These are phyloP conservation scores for Serripes groenlandicus DNA, from an alignment of 2,888 invertebrate species.

Conservation along the genomic window DNA sequence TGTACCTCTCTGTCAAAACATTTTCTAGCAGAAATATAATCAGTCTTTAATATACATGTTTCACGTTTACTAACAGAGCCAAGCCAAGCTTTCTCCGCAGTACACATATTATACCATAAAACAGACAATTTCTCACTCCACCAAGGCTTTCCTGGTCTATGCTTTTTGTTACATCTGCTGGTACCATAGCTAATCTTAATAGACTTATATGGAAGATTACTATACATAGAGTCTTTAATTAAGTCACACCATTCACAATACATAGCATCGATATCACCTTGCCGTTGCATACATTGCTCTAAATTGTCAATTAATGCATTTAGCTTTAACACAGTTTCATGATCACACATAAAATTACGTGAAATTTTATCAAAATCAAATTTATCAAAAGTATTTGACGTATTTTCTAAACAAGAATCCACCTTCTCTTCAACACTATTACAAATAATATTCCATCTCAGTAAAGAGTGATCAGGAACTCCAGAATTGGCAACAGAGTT, in stretches of 20 bases:
- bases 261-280: neutral
- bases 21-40: slow-evolving; percentile 10
- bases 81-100: neutral
- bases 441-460: neutral
- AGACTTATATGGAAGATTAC: neutral
- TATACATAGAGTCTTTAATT: slow-evolving; percentile 2
- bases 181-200: neutral
- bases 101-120: neutral
- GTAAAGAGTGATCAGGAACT: neutral
- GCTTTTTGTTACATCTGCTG: neutral
- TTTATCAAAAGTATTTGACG: neutral
- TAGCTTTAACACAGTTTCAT: neutral
- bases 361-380: neutral
- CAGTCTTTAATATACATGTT: neutral
- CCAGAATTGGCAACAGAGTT: neutral
- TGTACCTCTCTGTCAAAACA: slow-evolving; percentile 27
- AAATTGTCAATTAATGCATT: neutral
- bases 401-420: neutral
- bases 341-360: neutral
- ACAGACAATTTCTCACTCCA: slow-evolving; percentile 10
- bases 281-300: neutral
- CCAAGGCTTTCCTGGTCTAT: slow-evolving; percentile 18
- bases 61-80: neutral
- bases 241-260: slow-evolving; percentile 1
- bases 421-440: neutral